Evolutionary conservation across 2,888 invertebrate species (phyloP), one percentile per base, ranked within the genome.

Genomic region (Oxytorus armatus): DNA sequence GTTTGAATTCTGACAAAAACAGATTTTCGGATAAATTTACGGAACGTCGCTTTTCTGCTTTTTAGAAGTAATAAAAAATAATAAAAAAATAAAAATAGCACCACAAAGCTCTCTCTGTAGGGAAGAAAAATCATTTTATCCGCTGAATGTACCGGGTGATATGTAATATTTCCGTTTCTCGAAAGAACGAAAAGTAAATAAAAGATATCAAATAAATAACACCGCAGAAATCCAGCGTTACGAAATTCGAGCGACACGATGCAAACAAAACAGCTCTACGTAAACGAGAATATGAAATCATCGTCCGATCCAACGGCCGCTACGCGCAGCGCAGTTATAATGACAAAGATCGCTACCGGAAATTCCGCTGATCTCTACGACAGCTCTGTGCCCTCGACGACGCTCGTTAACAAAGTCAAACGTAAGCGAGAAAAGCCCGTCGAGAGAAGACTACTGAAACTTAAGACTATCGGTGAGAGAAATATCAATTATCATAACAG

Each of bases 401-500:
- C 70, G 8, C 42, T 79, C 10, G 61, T 73, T 23, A 78, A 82
- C n/a, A 84, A 81, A 63, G 25, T 81, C 8, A 83, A 79, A 63
- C 77, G 73, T 59, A 81, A 77, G 69, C 77, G 14, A 7, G 72
- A 77, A 51, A 84, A 81, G 39, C 81, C 77, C 44, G 75, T 77
- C 8, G 86, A 85, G 51, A 85, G 83, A 33, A 84, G 84, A 59
- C 78, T 86, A 47, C 61, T 87, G 66, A 87, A 85, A 82, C 74
- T 88, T 3, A 89, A 89, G 84, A 87, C 87, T 18, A 88, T 89
- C 33, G 85, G 89, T 89, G 82, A 84, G 82, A 16, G 10, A 8
- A 36, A 36, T 5, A 29, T 29, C 29, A 29, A 29, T 29, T 29
- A 5, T n/a, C 29, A 5, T 29, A 29, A 29, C 29, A 4, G 29